These are phyloP conservation scores for Eulimnadia texana DNA, from an alignment of 1,140 invertebrate genomes.

Conservation along the genomic window DNA sequence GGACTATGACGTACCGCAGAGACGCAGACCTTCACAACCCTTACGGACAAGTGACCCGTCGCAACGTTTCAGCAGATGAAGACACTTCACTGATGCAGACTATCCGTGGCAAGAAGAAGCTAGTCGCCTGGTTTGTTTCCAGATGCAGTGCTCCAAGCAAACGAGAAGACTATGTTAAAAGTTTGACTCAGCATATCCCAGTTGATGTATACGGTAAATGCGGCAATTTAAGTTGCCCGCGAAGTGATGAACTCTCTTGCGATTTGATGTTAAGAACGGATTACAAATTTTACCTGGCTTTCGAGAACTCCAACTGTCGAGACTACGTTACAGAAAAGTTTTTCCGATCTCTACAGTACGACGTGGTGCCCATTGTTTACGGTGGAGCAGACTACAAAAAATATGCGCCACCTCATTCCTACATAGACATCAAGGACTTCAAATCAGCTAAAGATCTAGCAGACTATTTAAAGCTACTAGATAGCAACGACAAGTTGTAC, in stretches of 20 bases:
- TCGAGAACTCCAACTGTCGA: conserved; percentile 28
- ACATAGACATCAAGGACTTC: conserved; percentile 41
- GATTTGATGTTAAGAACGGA: too few species aligned
- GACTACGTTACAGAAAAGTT: conserved; percentile 31
- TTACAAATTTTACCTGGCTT: conserved; percentile 27
- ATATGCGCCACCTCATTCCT: conserved; percentile 47
- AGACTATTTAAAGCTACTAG: conserved; percentile 33
- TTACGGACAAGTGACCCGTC: not conserved
- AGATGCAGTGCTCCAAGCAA: conserved; percentile 40
- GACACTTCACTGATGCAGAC: not conserved
- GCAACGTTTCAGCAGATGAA: not conserved
- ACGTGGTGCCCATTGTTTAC: conserved; percentile 52
- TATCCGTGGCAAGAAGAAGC: conserved; percentile 26
- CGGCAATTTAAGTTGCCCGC: conserved; percentile 30
- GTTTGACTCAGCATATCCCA: conserved; percentile 37
- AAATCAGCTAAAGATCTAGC: conserved; percentile 34
- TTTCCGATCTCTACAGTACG: conserved; percentile 18
- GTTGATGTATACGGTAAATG: conserved; percentile 59
- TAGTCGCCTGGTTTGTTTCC: conserved; percentile 46
- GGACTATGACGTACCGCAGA: conserved; percentile 32
- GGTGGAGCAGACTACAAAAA: conserved; percentile 39
- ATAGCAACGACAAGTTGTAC: conserved; percentile 24
- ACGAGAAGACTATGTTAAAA: conserved; percentile 37
- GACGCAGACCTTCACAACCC: conserved; percentile 25
- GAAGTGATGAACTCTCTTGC: not conserved